Percentiles rank a stretch among this genome's conserved stretches.
Conservation (phyloP, 2,888 invertebrate genomes). For the Strigamia transsilvanica region DNA sequence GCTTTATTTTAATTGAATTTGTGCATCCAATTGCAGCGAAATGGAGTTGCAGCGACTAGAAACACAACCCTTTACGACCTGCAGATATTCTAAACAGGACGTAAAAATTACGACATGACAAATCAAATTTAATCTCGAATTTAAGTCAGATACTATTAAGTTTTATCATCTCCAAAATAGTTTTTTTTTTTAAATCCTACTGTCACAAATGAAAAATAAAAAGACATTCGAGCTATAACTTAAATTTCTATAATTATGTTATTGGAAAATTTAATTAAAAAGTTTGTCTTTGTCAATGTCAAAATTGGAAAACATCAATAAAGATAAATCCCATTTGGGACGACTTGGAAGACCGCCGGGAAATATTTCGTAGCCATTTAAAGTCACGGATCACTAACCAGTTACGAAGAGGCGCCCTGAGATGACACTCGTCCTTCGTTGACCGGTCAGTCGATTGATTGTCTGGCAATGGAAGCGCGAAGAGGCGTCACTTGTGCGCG, state of each 20-base stretch:
- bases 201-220: no score
- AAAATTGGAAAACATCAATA: constrained; percentile 21
- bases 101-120: constrained; percentile 29
- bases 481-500: constrained; percentile 53
- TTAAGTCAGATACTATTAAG: background rate
- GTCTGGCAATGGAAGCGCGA: constrained; percentile 56
- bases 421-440: constrained; percentile 54
- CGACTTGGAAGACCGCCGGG: background rate
- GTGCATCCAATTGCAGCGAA: constrained; percentile 20
- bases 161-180: background rate
- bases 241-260: background rate
- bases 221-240: no score
- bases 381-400: constrained; percentile 52
- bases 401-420: constrained; percentile 55
- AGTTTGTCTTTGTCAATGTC: background rate
- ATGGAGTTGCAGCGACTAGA: constrained; percentile 31
- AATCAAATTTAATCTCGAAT: background rate
- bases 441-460: constrained; percentile 55
- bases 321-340: background rate
- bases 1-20: constrained; percentile 31
- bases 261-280: background rate
- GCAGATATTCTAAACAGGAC: constrained; percentile 33
- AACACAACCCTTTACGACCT: constrained; percentile 41
- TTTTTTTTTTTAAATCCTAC: no score
- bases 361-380: constrained; percentile 18